Conservation (phyloP, 2,797 vertebrate genomes). For the Lindbergichthys nudifrons region DNA sequence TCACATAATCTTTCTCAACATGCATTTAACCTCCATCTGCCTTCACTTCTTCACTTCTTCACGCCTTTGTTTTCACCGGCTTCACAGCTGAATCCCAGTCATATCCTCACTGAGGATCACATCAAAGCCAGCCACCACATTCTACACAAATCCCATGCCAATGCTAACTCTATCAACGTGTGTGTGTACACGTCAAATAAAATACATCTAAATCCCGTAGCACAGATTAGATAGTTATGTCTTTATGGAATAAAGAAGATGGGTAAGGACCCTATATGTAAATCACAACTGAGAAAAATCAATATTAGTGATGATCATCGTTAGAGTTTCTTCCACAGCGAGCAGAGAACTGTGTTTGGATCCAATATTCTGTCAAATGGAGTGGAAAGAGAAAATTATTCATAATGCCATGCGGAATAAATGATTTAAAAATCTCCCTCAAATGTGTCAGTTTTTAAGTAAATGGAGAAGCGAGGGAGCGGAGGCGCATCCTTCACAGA, state of each 20-base stretch:
- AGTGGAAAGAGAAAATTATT: conserved; percentile 60
- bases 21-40: conserved; percentile 38
- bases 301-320: conserved; percentile 52
- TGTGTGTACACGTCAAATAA: conserved; percentile 31
- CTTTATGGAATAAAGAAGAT: conserved; percentile 37
- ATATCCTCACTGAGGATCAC: conserved; percentile 50
- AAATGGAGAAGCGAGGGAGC: conserved; percentile 52
- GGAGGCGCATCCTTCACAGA: conserved; percentile 53
- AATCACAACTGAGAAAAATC: conserved; percentile 46
- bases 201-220: conserved; percentile 35
- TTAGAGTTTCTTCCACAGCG: conserved; percentile 36
- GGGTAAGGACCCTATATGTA: conserved; percentile 15
- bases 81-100: conserved; percentile 43
- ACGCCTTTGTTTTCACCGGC: conserved; percentile 38
- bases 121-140: conserved; percentile 55
- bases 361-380: conserved; percentile 67
- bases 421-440: conserved; percentile 62
- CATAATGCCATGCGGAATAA: conserved; percentile 54
- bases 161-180: conserved; percentile 46
- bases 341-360: conserved; percentile 46
- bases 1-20: conserved; percentile 34
- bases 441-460: conserved; percentile 62
- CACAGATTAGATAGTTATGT: conserved; percentile 43
- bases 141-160: conserved; percentile 33
- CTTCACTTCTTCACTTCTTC: neutral